These are phyloP conservation scores for Endotricha flammealis DNA, from an alignment of 2,888 invertebrate species.

Conservation along the genomic window DNA sequence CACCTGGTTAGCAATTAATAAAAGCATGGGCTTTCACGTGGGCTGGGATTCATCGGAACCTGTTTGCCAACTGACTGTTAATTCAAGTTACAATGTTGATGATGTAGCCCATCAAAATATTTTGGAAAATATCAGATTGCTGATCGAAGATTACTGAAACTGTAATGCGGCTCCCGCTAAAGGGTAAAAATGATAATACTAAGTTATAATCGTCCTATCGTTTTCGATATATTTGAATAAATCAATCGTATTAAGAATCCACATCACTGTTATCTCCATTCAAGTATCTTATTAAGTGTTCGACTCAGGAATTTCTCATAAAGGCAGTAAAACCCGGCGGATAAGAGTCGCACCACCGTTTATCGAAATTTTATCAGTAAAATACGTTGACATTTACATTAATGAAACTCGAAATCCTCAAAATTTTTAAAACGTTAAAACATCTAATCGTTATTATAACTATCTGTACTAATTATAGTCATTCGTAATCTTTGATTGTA, in stretches of 20 bases:
- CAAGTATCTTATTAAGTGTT: slow-evolving; percentile 39
- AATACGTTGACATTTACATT: slow-evolving; percentile 35
- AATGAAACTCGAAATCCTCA: slow-evolving; percentile 23
- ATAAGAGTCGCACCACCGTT: slow-evolving; percentile 38
- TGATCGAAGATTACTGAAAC: background rate
- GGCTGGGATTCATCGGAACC: no score
- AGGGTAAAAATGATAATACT: slow-evolving; percentile 11
- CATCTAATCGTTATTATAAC: slow-evolving; percentile 1
- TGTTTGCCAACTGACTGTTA: background rate
- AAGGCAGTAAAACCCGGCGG: slow-evolving; percentile 32
- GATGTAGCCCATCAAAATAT: background rate
- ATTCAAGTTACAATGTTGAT: background rate
- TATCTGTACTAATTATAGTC: slow-evolving; percentile 3
- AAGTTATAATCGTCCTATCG: slow-evolving; percentile 31
- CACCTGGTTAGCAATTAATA: no score
- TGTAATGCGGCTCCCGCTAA: slow-evolving; percentile 9
- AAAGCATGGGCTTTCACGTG: no score
- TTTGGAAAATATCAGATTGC: background rate
- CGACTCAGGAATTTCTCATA: slow-evolving; percentile 36
- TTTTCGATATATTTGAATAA: slow-evolving; percentile 42
- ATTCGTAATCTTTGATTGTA: no score
- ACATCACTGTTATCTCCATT: slow-evolving; percentile 35
- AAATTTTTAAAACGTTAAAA: slow-evolving; percentile 4
- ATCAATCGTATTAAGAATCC: slow-evolving; percentile 47
- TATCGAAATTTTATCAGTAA: slow-evolving; percentile 42